A percentile compares a stretch with the other conserved stretches of the same genome.
Evolutionary conservation across 2,888 invertebrate genomes (phyloP).

Genomic region (Lapara coniferarum): DNA sequence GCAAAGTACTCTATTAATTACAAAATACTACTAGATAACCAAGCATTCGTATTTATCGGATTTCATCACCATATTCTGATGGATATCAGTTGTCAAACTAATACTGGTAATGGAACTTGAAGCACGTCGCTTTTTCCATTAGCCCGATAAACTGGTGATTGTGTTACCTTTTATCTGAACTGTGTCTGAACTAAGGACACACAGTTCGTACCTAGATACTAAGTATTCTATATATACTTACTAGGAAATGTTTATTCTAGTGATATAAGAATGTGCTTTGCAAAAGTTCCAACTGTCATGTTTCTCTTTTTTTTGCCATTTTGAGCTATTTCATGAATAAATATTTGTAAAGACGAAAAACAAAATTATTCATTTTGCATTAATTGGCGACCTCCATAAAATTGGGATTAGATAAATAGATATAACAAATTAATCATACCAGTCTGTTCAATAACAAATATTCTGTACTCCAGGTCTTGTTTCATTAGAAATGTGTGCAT

Average conservation of each 20-base stretch:
- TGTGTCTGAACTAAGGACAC: no score
- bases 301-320: no score
- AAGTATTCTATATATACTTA: no score
- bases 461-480: slow-evolving; percentile 89
- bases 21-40: background rate
- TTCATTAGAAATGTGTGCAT: slow-evolving; percentile 95
- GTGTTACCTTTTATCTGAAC: background rate
- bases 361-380: no score
- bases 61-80: background rate
- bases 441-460: slow-evolving; percentile 94
- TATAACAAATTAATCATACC: slow-evolving; percentile 68
- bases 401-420: no score
- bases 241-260: no score
- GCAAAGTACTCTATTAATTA: background rate
- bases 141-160: background rate
- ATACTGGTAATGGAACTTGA: slow-evolving; percentile 2
- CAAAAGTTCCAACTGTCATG: no score
- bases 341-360: no score
- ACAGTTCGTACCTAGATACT: no score
- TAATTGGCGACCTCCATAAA: no score
- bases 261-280: no score
- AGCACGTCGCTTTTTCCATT: slow-evolving; percentile 1
- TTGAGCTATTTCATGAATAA: no score
- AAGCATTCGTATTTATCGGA: background rate
- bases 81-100: slow-evolving; percentile 51